These are phyloP conservation scores for Fragum whitleyi DNA, from an alignment of 2,888 invertebrate genomes.

Conservation along the genomic window DNA sequence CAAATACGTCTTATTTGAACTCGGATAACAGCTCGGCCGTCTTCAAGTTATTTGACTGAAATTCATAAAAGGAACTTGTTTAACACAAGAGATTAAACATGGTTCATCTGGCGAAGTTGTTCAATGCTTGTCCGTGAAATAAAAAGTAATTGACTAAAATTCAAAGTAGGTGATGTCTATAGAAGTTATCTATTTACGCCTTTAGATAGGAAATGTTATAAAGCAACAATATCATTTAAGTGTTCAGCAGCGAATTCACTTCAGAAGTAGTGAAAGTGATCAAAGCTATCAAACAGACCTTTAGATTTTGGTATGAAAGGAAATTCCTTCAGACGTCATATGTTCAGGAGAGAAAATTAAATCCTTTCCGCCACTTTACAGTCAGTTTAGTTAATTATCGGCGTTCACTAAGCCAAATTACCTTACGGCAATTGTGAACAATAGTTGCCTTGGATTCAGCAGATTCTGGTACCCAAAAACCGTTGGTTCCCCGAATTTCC, in stretches of 20 bases:
- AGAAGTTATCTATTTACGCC: too few relatives aligned
- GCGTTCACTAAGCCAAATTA: conserved; percentile 30
- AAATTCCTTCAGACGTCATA: conserved; percentile 17
- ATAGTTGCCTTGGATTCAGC: conserved; percentile 2
- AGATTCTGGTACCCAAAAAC: conserved; percentile 1
- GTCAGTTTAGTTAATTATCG: conserved; percentile 51
- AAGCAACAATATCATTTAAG: too few relatives aligned
- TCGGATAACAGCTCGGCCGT: too few relatives aligned
- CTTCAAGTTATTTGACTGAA: too few relatives aligned
- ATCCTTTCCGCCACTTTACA: conserved; percentile 35
- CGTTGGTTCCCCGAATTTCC: conserved; percentile 42
- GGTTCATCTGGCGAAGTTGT: too few relatives aligned
- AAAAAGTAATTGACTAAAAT: too few relatives aligned
- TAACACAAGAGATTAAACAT: too few relatives aligned
- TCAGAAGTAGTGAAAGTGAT: background rate
- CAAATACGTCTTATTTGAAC: too few relatives aligned
- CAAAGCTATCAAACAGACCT: background rate
- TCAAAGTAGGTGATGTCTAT: too few relatives aligned
- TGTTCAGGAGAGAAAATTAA: conserved; percentile 42
- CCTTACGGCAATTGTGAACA: conserved; percentile 32
- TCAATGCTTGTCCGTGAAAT: too few relatives aligned
- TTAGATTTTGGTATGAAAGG: background rate
- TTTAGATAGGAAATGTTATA: too few relatives aligned
- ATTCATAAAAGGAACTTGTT: too few relatives aligned
- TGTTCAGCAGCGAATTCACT: background rate